Conservation (phyloP, 2,113 vertebrate genomes). For the Tichodroma muraria region DNA sequence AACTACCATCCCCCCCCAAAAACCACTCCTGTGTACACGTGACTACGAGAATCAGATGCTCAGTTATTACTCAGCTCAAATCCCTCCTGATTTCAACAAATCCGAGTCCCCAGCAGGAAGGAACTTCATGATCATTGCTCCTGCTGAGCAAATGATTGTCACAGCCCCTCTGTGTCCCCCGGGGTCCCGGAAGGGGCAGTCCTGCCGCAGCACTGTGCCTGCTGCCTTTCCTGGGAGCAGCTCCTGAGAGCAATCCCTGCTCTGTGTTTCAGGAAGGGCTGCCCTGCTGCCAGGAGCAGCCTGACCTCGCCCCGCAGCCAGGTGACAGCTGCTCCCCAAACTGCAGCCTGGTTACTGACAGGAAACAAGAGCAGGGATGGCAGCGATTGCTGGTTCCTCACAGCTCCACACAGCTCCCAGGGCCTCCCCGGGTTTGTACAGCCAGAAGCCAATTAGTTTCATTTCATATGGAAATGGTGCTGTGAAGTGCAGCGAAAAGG, state of each 20-base stretch:
- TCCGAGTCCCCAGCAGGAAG: rapidly evolving
- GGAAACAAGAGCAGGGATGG: constrained; percentile 3
- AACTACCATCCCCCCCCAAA: background rate
- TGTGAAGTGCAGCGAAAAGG: background rate
- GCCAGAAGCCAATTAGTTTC: constrained; percentile 38
- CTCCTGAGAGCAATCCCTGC: background rate
- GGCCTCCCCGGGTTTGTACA: background rate
- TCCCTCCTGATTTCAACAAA: background rate
- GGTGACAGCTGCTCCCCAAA: constrained; percentile 71
- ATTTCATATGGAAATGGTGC: constrained; percentile 63
- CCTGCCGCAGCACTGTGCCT: background rate
- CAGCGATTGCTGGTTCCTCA: background rate
- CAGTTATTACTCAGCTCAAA: background rate
- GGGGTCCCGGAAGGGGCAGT: rapidly evolving
- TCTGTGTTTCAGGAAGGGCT: constrained; percentile 4
- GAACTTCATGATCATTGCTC: background rate
- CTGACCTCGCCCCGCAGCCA: constrained; percentile 66
- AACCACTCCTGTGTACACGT: rapidly evolving
- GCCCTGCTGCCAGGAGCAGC: constrained; percentile 24
- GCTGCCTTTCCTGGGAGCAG: background rate
- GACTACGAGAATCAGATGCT: background rate
- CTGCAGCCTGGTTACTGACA: constrained; percentile 13
- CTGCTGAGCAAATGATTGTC: background rate
- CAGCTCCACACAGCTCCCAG: background rate
- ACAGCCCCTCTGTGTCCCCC: background rate